Evolutionary conservation across 2,797 vertebrate genomes (phyloP), one percentile per base, ranked within the genome.

Genomic region (Acrossocheilus fasciatus): DNA sequence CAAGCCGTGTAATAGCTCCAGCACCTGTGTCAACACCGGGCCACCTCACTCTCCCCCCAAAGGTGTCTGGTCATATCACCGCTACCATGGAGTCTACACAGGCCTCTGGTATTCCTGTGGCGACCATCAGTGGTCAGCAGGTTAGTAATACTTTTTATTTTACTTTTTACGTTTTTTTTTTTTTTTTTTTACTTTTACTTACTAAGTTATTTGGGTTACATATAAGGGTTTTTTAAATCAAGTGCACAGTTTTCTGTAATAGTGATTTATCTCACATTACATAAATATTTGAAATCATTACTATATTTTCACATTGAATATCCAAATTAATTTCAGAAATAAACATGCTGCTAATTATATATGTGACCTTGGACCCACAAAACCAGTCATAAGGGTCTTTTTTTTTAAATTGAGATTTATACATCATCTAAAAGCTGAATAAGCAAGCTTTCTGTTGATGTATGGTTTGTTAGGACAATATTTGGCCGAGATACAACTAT

Each of bases 121-220:
- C 98, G 90, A 99, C 98, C 34, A 99, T 99, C 94, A 99, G 98
- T 90, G 97, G 98, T 89, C 98, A 99, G 88, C 98, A 99, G 97
- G 98, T 99, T 85, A 92, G 93, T 6, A 64, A 26, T 66, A 39
- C 9, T 83, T 45, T 57, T 41, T 30, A 30, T 36, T 78, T 23
- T 59, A 20, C 12, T 62, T 43, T 26, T 26, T 26, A 26, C 26
- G 1, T 1, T 26, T 26, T 26, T 26, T 26, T 26, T 43, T 20
- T 81, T 45, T 57, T 41, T 30, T 14, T 36, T 78, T 23, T 59
- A 20, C 12, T 62, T 43, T 43, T 20, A 30, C 30, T 30, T 2
- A 30, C 30, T 30, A 78, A 78, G 0, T 43, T 62, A 11, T 10
- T 52, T 20, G 4, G 6, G 10, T 62, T 59, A 0, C 57, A 59